Base-by-base conservation (phyloP, 1,140 invertebrate species). In the Calosoma granatense region DNA sequence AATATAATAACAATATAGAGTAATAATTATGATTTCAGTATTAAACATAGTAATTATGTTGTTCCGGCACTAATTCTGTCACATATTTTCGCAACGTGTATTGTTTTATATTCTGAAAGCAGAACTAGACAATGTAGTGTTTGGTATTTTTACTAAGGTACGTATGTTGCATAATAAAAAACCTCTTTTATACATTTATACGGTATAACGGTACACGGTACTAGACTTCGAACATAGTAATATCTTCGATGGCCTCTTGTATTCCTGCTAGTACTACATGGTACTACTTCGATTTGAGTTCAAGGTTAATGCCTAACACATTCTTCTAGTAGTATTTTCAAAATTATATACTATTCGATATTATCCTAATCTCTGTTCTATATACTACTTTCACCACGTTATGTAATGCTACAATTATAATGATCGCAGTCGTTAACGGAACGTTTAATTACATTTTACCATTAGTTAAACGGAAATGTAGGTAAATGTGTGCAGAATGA, bases 21-120 rank as follows among this genome's bases (percentile, higher is more conserved):
- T 21, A 51, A 51, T 56, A 51, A 51, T 80, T 36, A 36, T 36
- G n/a, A 9, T 36, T 36, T 36, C 6, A 36, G n/a, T 9, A 36
- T 36, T n/a, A 36, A 9, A 36, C n/a, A 36, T 36, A 36, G 26
- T 36, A 36, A 36, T 36, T 36, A 36, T 9, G n/a, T 36, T 36
- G 26, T 36, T n/a, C 26, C n/a, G 26, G n/a, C 26, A 36, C n/a
- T 36, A 36, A 36, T 36, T 36, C 26, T 36, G 26, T 36, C 26
- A 36, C 26, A 36, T 36, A 9, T n/a, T 36, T 6, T 36, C 26
- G n/a, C 26, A 36, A 36, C n/a, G n/a, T 36, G 6, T n/a, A 36
- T 36, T 36, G 26, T 36, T 36, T n/a, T 36, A 36, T 36, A 36
- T 36, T 36, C 26, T n/a, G 26, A 36, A 36, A 36, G 26, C 26